These are phyloP conservation scores for Cryptops parisi DNA, from an alignment of 2,888 invertebrate species.

Conservation along the genomic window DNA sequence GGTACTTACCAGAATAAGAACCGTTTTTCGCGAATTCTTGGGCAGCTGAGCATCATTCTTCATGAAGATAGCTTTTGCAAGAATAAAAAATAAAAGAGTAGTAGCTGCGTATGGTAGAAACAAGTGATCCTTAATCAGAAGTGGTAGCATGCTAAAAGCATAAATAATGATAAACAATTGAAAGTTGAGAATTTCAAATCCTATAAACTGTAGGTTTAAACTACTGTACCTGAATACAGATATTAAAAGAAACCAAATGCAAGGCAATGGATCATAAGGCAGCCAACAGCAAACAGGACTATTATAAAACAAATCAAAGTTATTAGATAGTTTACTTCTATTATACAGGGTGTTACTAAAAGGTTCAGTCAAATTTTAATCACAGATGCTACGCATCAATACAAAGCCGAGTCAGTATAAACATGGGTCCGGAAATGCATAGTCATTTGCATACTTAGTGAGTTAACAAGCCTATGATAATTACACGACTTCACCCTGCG, in stretches of 20 bases:
- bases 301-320: neutral
- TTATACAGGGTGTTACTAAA: no score
- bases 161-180: neutral
- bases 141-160: constrained; percentile 10
- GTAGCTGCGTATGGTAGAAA: neutral
- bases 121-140: neutral
- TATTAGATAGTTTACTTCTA: neutral
- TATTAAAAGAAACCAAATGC: constrained; percentile 3
- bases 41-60: constrained; percentile 16
- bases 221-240: neutral
- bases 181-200: neutral
- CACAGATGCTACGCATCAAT: no score
- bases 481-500: no score
- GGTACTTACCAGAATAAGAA: neutral
- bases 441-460: no score
- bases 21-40: constrained; percentile 11
- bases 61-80: constrained; percentile 2
- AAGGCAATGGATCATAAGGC: neutral
- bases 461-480: no score
- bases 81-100: neutral
- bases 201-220: no score
- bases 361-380: no score
- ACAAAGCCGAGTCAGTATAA: no score
- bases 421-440: no score
- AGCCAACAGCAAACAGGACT: constrained; percentile 8